Evolutionary conservation across 64 coral and sea anemone species (phyloP), one percentile per base, ranked within the genome.

Genomic region (Acropora tenuis): DNA sequence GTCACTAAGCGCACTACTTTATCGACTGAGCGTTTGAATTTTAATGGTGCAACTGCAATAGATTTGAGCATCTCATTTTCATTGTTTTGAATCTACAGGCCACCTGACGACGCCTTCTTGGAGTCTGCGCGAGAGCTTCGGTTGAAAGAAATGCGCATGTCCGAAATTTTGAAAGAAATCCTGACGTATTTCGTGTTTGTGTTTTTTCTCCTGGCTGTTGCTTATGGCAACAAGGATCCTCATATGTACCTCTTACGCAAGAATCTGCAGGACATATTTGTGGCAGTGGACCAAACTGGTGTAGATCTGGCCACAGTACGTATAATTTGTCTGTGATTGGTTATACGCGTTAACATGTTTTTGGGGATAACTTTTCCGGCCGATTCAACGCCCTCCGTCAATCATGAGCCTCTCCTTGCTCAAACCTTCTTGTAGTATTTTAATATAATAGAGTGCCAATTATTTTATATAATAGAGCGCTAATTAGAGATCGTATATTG

Each of bases 221-320:
- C 96, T 72, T 97, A 97, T 88, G 92, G 92, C 82, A 97, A 97
- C 88, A 94, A 83, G 47, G 95, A 97, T 42, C 82, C 92, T 50
- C 87, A 94, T 41, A 59, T 78, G 1, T 97, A 97, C 82, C 86
- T 97, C 2, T 49, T 97, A 92, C 87, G 72, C 72, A 93, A 97
- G 69, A 82, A 80, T 16, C 90, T 97, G 55, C 15, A 59, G 17
- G 83, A 97, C 47, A 67, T 57, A 80, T 97, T 97, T 83, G 95
- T 97, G 4, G 73, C 53, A 57, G 30, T 87, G 18, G 59, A 87
- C 18, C 20, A 77, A 42, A 73, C 47, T 8, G 17, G 66, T 20
- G 50, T 91, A 69, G 83, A 87, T 74, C 82, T 94, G 3, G 46
- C 41, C 16, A 69, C 82, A 40, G 93, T 94, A 94, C 9, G 89